Percentiles rank a stretch among this genome's conserved stretches.
Evolutionary conservation across 2,797 vertebrate species (phyloP).

Genomic region (Malacoraja senta): DNA sequence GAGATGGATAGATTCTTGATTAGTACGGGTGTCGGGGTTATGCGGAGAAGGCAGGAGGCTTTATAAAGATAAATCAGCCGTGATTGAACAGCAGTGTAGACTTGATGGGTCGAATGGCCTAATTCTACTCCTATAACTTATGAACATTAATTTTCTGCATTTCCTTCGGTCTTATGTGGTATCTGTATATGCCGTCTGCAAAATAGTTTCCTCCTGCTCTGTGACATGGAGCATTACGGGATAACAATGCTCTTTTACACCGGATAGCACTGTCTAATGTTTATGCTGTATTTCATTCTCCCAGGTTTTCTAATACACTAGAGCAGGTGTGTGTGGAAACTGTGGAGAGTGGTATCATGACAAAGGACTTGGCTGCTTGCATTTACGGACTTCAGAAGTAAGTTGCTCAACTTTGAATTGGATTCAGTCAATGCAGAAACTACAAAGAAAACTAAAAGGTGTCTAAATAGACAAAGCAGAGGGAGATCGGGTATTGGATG

Average conservation of each 20-base stretch:
- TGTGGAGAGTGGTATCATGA: constrained; percentile 89
- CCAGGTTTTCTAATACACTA: constrained; percentile 84
- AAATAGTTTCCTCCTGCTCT: neutral
- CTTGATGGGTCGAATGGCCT: no score
- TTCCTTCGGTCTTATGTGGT: neutral
- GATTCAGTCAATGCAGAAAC: neutral
- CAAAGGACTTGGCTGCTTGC: constrained; percentile 93
- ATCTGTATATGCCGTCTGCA: neutral
- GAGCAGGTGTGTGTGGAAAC: constrained; percentile 89
- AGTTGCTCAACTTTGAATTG: constrained; percentile 42
- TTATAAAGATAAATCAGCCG: no score
- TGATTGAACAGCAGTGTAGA: no score
- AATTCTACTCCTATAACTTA: no score
- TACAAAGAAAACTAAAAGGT: neutral
- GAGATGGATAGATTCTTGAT: no score
- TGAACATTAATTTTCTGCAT: neutral
- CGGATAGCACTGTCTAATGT: neutral
- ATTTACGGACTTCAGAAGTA: constrained; percentile 93
- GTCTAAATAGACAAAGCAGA: neutral
- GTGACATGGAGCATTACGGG: neutral
- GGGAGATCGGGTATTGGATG: neutral
- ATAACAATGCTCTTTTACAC: neutral
- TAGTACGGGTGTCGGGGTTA: no score
- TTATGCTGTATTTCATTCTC: neutral
- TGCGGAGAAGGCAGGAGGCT: no score